Base-by-base conservation (phyloP, 2,113 vertebrate species). In the Naja naja region DNA sequence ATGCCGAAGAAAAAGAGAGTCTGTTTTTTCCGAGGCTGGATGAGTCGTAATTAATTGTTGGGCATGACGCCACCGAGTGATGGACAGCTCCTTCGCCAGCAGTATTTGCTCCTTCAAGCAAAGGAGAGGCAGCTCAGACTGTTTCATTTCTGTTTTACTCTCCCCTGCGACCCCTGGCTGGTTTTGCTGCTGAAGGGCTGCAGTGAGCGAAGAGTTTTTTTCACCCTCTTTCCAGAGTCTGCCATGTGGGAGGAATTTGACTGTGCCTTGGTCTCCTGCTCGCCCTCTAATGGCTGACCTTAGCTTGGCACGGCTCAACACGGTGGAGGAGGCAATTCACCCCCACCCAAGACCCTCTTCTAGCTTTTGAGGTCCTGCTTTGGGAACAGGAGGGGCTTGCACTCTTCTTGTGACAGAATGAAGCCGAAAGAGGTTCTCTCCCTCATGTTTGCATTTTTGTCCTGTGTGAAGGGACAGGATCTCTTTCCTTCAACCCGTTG, bases 401-500 rank as follows among this genome's bases (percentile, higher is more conserved):
- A 4, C 2, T 54, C 0, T 49, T 14, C 54, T 10, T 7, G 53
- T 39, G 47, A 60, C 54, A 0, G 2, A 0, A 3, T 27, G 90
- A 87, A 64, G 18, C 39, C 18, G 55, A 18, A 30, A 16, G 34
- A 43, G 30, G 9, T 25, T 69, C 87, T 34, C 5, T 34, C 43
- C n/a, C 69, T 53, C 52, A 1, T 0, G 2, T 52, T 89, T 88
- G 11, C n/a, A 23, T 34, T n/a, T 87, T 54, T 43, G 74, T 55
- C 74, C 4, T 53, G n/a, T 47, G 2, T 81, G 92, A 54, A 8
- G 93, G 45, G 39, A 55, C 87, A 69, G n/a, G 86, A 23, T 23
- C 22, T 0, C 1, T 27, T n/a, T n/a, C 91, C 94, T 90, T n/a
- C 55, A 64, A 69, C 89, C 91, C 69, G 34, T 89, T 92, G 60